A percentile compares a stretch with the other conserved stretches of the same genome.
These are phyloP conservation scores for Pseudococcus viburni DNA, from an alignment of 2,888 invertebrate genomes.

Conservation along the genomic window DNA sequence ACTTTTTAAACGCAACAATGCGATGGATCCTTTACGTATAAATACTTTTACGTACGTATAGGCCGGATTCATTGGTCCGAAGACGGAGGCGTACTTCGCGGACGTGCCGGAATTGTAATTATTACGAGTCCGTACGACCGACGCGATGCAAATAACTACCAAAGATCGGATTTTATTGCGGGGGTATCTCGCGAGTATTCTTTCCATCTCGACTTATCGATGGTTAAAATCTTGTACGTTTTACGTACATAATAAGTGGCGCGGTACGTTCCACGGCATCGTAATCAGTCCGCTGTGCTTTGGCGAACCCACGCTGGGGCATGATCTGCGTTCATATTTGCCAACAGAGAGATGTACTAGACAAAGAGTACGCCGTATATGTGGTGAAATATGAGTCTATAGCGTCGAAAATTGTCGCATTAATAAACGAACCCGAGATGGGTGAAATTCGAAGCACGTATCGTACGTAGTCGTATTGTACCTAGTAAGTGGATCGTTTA, in stretches of 20 bases:
- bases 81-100: conserved; percentile 4
- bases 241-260: too few relatives aligned
- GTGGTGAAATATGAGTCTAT: not conserved
- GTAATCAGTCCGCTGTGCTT: not conserved
- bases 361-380: too few relatives aligned
- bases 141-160: not conserved
- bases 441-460: too few relatives aligned
- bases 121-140: not conserved
- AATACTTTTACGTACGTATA: not conserved
- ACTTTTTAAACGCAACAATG: not conserved
- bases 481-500: too few relatives aligned
- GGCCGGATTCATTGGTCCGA: not conserved
- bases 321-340: conserved; percentile 26
- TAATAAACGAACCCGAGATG: too few relatives aligned
- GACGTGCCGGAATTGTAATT: conserved; percentile 17
- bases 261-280: not conserved
- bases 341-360: not conserved
- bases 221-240: not conserved
- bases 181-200: not conserved
- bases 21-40: not conserved
- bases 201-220: not conserved
- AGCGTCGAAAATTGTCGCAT: too few relatives aligned
- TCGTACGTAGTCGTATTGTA: too few relatives aligned
- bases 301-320: not conserved
- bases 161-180: not conserved